Evolutionary conservation across 2,888 invertebrate genomes (phyloP), one percentile per base, ranked within the genome.

Genomic region (Gibbula magus): DNA sequence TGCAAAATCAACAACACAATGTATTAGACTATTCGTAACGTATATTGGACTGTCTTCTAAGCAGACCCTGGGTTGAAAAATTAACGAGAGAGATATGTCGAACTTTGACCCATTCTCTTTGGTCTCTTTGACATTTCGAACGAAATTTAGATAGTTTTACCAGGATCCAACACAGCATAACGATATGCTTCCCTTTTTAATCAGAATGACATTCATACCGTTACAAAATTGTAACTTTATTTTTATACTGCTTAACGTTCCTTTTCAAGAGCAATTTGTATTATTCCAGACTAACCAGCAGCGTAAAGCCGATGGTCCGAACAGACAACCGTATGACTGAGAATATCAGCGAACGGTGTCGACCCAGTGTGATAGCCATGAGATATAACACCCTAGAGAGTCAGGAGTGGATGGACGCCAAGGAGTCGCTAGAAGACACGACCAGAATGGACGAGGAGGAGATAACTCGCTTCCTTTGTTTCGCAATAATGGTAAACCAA

Each of bases 401-500:
- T n/a, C 89, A 90, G 77, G 87, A 90, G 78, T 89, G 89, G 90
- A 86, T 90, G 79, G 90, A 90, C 73, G 91, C 89, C 73, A 90
- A 91, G 79, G 90, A 91, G 80, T 82, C 83, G 0, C 67, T 90
- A 18, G 90, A 90, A 79, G 91, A 91, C 52, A 83, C 81, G 8
- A 85, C 83, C 1, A 83, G 81, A 25, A 84, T 85, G 56, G 84
- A 88, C 20, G 91, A 91, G 78, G 88, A 86, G 5, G 79, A 81
- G 7, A 84, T 90, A 1, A 87, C 86, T 51, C 80, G 84, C 56
- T 87, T 90, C 77, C 86, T 91, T 0, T 89, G 89, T 84, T 83
- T 84, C 35, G 77, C 87, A n/a, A 78, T 91, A 8, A 86, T 89
- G 89, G 91, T 90, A 79, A n/a, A n/a, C n/a, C n/a, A n/a, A n/a